Conservation (phyloP, 2,888 invertebrate species). For the Papilio elwesi region DNA sequence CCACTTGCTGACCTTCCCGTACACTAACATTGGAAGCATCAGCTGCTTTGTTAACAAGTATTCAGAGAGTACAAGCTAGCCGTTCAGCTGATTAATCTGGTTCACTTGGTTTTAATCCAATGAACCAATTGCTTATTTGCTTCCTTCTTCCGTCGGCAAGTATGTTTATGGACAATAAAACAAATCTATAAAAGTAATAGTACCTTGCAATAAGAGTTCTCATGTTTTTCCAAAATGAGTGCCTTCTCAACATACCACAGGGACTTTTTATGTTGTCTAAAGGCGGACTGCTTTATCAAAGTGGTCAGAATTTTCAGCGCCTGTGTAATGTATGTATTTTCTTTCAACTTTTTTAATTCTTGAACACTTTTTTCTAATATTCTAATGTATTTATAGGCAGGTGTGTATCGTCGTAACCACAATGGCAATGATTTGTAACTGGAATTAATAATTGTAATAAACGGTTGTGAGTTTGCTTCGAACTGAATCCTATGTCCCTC, state of each 20-base stretch:
- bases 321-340: constrained; percentile 51
- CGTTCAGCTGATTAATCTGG: too few relatives aligned
- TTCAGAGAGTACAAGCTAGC: too few relatives aligned
- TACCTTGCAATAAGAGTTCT: constrained; percentile 60
- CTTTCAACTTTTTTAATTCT: constrained; percentile 66
- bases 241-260: constrained; percentile 86
- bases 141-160: too few relatives aligned
- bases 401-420: constrained; percentile 85
- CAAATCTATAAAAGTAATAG: neutral
- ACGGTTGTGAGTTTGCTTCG: too few relatives aligned
- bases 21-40: too few relatives aligned
- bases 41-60: too few relatives aligned
- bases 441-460: constrained; percentile 40
- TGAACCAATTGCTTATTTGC: too few relatives aligned
- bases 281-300: constrained; percentile 78
- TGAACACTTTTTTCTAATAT: constrained; percentile 67
- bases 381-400: constrained; percentile 73
- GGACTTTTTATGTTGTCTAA: constrained; percentile 74
- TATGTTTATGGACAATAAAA: neutral
- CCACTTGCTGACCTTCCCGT: too few relatives aligned
- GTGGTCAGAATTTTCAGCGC: constrained; percentile 80
- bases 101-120: too few relatives aligned
- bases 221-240: constrained; percentile 81
- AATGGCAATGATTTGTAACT: constrained; percentile 70
- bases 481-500: too few relatives aligned